Evolutionary conservation across 2,888 invertebrate species (phyloP).

Genomic region (Diaprepes abbreviatus): DNA sequence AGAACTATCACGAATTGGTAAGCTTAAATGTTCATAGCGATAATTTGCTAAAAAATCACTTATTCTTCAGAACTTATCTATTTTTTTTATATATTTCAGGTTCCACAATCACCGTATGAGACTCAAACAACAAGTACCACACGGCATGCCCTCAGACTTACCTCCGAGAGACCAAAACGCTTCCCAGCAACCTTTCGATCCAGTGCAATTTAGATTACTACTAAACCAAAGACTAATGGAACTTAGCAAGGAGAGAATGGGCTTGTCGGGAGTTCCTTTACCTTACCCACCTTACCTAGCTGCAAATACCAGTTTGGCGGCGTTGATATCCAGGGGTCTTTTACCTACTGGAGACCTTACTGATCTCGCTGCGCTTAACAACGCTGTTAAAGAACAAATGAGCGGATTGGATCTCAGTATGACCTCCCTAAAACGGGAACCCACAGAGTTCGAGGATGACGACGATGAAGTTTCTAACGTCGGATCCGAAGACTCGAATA

Average conservation of each 20-base stretch:
- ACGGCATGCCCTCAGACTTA: slow-evolving; percentile 75
- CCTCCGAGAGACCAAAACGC: slow-evolving; percentile 82
- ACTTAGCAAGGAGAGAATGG: slow-evolving; percentile 87
- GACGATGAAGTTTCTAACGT: slow-evolving; percentile 84
- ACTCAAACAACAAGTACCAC: slow-evolving; percentile 71
- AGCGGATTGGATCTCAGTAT: slow-evolving; percentile 90
- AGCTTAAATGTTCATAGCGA: not conserved
- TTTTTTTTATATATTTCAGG: slow-evolving; percentile 16
- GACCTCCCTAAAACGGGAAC: slow-evolving; percentile 84
- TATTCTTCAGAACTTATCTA: no score
- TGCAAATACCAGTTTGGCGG: slow-evolving; percentile 82
- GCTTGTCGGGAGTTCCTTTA: slow-evolving; percentile 81
- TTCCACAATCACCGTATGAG: slow-evolving; percentile 99
- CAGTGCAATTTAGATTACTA: slow-evolving; percentile 90
- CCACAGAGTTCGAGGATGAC: slow-evolving; percentile 84
- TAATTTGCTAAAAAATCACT: no score
- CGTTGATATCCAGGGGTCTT: slow-evolving; percentile 79
- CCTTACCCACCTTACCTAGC: slow-evolving; percentile 85
- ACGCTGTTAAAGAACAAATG: slow-evolving; percentile 79
- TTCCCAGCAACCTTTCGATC: slow-evolving; percentile 82
- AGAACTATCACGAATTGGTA: slow-evolving; percentile 98
- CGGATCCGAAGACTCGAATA: slow-evolving; percentile 77
- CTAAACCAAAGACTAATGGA: slow-evolving; percentile 91
- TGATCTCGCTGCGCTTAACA: slow-evolving; percentile 56
- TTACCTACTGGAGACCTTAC: slow-evolving; percentile 67